Conservation (phyloP, 2,888 invertebrate genomes). For the Pyralis farinalis region DNA sequence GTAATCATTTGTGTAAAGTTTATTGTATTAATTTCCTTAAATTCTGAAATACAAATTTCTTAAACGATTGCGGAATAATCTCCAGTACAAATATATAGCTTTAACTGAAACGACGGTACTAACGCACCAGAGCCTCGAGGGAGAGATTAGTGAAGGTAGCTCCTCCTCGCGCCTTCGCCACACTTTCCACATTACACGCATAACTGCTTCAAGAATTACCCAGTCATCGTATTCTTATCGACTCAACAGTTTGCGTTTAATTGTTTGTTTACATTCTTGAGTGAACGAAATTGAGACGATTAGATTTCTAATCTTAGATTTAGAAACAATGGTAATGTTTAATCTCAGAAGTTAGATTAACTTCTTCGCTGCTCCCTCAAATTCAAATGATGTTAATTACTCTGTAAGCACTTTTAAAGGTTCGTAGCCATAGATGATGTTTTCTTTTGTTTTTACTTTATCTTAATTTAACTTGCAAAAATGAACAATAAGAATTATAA, state of each 20-base stretch:
- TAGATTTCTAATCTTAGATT: not conserved
- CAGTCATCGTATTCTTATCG: slow-evolving; percentile 4
- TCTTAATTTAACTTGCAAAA: too few relatives aligned
- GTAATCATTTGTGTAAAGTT: too few relatives aligned
- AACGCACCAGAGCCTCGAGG: slow-evolving; percentile 9
- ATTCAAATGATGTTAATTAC: too few relatives aligned
- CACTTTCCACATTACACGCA: slow-evolving; percentile 16
- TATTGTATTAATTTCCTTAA: too few relatives aligned
- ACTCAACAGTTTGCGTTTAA: slow-evolving; percentile 3
- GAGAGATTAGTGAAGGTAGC: slow-evolving; percentile 14
- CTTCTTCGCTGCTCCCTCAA: too few relatives aligned
- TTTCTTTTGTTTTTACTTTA: too few relatives aligned
- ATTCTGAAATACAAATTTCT: too few relatives aligned
- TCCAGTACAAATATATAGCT: not conserved
- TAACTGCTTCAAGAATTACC: slow-evolving; percentile 7
- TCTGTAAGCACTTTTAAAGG: too few relatives aligned
- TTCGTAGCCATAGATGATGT: too few relatives aligned
- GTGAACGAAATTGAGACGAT: not conserved
- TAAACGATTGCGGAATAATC: not conserved
- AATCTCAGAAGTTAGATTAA: too few relatives aligned
- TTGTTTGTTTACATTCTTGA: slow-evolving; percentile 6
- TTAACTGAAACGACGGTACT: slow-evolving; percentile 1
- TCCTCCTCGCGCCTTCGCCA: slow-evolving; percentile 4
- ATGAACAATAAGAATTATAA: too few relatives aligned
- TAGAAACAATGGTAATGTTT: not conserved